Evolutionary conservation across 2,797 vertebrate genomes (phyloP).

Genomic region (Urosaurus nigricauda): DNA sequence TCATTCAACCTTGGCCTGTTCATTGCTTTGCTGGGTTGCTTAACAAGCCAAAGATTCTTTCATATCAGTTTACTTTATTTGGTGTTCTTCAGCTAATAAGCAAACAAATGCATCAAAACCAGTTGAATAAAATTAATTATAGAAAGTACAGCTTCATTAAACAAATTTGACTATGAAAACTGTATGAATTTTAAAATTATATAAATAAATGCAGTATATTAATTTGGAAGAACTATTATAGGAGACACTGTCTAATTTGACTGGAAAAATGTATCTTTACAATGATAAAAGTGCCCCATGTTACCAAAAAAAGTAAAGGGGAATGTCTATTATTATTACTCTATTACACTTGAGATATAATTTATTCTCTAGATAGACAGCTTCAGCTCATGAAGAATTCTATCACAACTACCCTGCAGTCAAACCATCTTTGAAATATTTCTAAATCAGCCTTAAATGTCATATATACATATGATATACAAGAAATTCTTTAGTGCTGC

Average conservation of each 20-base stretch:
- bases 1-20: background rate
- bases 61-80: background rate
- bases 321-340: background rate
- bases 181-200: constrained; percentile 21
- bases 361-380: constrained; percentile 2
- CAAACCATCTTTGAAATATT: constrained; percentile 11
- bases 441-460: background rate
- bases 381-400: background rate
- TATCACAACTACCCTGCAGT: background rate
- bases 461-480: background rate
- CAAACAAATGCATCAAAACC: constrained; percentile 1
- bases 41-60: background rate
- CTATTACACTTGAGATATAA: background rate
- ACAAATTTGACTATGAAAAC: background rate
- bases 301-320: background rate
- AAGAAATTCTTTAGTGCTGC: background rate
- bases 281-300: background rate
- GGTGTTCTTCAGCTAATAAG: background rate
- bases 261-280: background rate
- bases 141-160: constrained; percentile 14
- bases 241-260: background rate
- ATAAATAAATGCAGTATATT: background rate
- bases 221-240: background rate
- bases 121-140: constrained; percentile 4
- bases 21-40: background rate